Conservation (phyloP, 2,888 invertebrate genomes). For the Disparrhopalites patrizii region DNA sequence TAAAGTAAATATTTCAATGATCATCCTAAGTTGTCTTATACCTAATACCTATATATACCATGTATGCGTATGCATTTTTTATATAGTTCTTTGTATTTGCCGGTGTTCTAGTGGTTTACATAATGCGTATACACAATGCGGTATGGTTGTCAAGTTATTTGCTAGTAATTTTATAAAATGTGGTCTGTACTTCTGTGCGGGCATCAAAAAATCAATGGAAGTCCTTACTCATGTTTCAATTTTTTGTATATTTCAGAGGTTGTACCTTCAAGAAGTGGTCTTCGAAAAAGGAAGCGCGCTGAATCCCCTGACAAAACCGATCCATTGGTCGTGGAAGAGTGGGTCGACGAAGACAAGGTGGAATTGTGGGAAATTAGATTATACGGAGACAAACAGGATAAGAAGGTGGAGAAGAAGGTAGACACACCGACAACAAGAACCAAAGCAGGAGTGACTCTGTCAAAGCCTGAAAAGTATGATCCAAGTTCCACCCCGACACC, state of each 20-base stretch:
- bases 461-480: conserved; percentile 48
- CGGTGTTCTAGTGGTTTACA: too few relatives aligned
- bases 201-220: too few relatives aligned
- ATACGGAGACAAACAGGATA: conserved; percentile 73
- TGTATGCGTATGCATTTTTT: too few relatives aligned
- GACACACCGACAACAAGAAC: conserved; percentile 42
- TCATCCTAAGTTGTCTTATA: too few relatives aligned
- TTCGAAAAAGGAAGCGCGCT: conserved; percentile 85
- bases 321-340: conserved; percentile 89
- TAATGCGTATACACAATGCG: too few relatives aligned
- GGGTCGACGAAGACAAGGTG: conserved; percentile 93
- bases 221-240: too few relatives aligned
- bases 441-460: conserved; percentile 45
- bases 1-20: too few relatives aligned
- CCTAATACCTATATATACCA: too few relatives aligned
- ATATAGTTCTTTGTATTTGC: too few relatives aligned
- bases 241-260: conserved; percentile 62
- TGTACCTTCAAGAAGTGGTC: conserved; percentile 87
- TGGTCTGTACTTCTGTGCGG: too few relatives aligned
- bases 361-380: conserved; percentile 96
- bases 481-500: conserved; percentile 32
- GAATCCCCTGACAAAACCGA: conserved; percentile 92
- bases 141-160: too few relatives aligned
- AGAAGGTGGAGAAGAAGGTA: conserved; percentile 34
- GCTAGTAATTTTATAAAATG: too few relatives aligned